Evolutionary conservation across 1,140 invertebrate genomes (phyloP).

Genomic region (Andrena cerasifolii): DNA sequence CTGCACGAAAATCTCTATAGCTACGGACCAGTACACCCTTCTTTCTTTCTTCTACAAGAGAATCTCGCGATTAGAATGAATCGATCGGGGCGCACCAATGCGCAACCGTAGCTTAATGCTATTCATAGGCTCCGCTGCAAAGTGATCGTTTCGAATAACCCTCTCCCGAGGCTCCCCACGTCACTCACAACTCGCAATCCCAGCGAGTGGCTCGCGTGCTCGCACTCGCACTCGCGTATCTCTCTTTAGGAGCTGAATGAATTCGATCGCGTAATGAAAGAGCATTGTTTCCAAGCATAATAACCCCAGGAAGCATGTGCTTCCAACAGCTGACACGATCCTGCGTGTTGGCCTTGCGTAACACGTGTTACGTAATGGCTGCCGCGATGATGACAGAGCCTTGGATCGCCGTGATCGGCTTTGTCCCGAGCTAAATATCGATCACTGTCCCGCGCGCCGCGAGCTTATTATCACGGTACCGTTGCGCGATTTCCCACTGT

Average conservation of each 20-base stretch:
- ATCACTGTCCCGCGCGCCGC: constrained; percentile 41
- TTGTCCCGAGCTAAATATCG: constrained; percentile 60
- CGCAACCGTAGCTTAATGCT: too few relatives aligned
- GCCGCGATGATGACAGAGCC: constrained; percentile 27
- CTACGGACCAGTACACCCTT: too few relatives aligned
- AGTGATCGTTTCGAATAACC: too few relatives aligned
- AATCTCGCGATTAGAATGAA: too few relatives aligned
- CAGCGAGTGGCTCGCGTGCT: background rate
- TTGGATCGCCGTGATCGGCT: constrained; percentile 41
- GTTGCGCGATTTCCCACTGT: constrained; percentile 20
- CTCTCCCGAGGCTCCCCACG: too few relatives aligned
- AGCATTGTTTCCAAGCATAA: constrained; percentile 47
- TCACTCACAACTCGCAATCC: background rate
- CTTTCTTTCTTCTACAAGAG: too few relatives aligned
- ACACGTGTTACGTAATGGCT: constrained; percentile 56
- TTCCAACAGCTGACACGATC: constrained; percentile 60
- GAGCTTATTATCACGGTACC: constrained; percentile 37
- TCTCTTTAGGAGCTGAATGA: background rate
- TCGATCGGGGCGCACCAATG: too few relatives aligned
- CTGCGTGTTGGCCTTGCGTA: constrained; percentile 47
- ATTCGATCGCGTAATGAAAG: constrained; percentile 26
- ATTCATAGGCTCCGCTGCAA: too few relatives aligned
- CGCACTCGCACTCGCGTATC: background rate
- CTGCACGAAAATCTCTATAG: too few relatives aligned
- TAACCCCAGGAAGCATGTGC: constrained; percentile 31